A percentile compares a stretch with the other conserved stretches of the same genome.
These are phyloP conservation scores for Alosa sapidissima DNA, from an alignment of 2,797 vertebrate species.

Conservation along the genomic window DNA sequence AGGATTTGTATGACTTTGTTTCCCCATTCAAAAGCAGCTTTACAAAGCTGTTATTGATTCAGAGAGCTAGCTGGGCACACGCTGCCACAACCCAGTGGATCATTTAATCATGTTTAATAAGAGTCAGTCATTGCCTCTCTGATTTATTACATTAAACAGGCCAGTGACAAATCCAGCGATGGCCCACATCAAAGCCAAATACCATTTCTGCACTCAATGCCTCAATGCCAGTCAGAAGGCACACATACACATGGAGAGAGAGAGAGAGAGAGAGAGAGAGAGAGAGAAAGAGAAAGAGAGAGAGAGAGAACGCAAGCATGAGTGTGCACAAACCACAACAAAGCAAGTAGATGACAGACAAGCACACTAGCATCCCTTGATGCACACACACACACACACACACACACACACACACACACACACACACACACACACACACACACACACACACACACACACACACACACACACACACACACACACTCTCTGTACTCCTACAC, in stretches of 20 bases:
- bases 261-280: not conserved
- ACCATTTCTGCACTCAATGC: constrained; percentile 34
- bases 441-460: not conserved
- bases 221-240: not conserved
- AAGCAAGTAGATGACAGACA: not conserved
- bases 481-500: not conserved
- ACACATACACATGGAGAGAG: not conserved
- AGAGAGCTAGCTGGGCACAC: constrained; percentile 62
- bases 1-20: constrained; percentile 73
- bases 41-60: constrained; percentile 72
- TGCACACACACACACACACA: not conserved
- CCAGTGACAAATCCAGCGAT: constrained; percentile 58
- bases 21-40: constrained; percentile 71
- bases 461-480: not conserved
- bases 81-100: constrained; percentile 71
- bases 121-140: constrained; percentile 66
- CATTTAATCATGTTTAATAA: constrained; percentile 79
- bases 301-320: not conserved
- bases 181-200: constrained; percentile 63
- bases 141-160: constrained; percentile 71
- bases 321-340: not conserved
- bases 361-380: not conserved
- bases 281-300: not conserved
- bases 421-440: not conserved
- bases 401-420: too few relatives aligned